Conservation (phyloP, 2,797 vertebrate genomes). For the Myoxocephalus aenaeus region DNA sequence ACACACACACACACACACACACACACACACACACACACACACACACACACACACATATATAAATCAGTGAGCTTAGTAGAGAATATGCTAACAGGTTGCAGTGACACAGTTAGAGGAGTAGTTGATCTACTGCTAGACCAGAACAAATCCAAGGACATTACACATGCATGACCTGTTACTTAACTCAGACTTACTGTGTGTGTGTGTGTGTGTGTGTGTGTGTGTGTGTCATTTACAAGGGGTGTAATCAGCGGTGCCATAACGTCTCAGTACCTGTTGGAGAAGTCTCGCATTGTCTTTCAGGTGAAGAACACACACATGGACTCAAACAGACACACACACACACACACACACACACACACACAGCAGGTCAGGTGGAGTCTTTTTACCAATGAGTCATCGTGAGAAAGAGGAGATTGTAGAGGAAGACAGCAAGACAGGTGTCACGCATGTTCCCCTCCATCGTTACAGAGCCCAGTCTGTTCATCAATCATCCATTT, state of each 20-base stretch:
- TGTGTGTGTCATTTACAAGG: slow-evolving; percentile 74
- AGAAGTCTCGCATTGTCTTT: slow-evolving; percentile 97
- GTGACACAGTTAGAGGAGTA: slow-evolving; percentile 55
- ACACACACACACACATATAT: slow-evolving; percentile 6
- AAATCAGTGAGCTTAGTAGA: slow-evolving; percentile 9
- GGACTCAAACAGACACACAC: slow-evolving; percentile 24
- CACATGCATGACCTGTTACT: slow-evolving; percentile 75
- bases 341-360: slow-evolving; percentile 33
- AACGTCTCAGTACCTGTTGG: slow-evolving; percentile 97
- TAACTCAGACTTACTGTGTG: slow-evolving; percentile 63
- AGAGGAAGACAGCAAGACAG: slow-evolving; percentile 24
- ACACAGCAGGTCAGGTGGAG: slow-evolving; percentile 43
- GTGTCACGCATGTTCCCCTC: slow-evolving; percentile 38
- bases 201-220: slow-evolving; percentile 26
- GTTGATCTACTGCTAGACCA: slow-evolving; percentile 46
- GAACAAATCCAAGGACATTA: slow-evolving; percentile 60
- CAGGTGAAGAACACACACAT: slow-evolving; percentile 84
- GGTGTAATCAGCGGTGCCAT: slow-evolving; percentile 96
- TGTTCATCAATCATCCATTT: slow-evolving; percentile 12
- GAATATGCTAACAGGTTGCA: slow-evolving; percentile 43
- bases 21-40: neutral
- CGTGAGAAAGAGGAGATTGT: slow-evolving; percentile 65
- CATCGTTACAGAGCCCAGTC: slow-evolving; percentile 4
- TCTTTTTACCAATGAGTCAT: slow-evolving; percentile 76
- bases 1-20: neutral